Evolutionary conservation across 2,888 invertebrate genomes (phyloP), one percentile per base, ranked within the genome.

Genomic region (Aspidiotus destructor): DNA sequence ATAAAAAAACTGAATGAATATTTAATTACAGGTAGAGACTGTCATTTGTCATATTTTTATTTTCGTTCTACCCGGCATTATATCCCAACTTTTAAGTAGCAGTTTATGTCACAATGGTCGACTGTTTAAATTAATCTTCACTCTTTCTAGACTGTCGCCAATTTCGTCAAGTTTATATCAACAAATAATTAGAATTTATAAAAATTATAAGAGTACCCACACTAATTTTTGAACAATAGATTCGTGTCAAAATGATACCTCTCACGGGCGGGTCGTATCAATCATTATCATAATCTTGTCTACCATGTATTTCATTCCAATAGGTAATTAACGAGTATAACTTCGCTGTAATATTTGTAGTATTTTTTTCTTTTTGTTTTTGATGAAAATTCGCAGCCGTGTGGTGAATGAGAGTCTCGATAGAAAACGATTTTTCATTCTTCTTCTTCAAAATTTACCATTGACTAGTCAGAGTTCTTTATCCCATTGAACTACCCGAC

Each of bases 71-170:
- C 48, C 48, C 48, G 48, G 11, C 11, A 13, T 13, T 48, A 48
- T 11, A 48, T 48, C 6, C 10, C 28, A 28, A 28, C 28, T 28
- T 28, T 28, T 28, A 28, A 28, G 28, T 48, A 48, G n/a, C 10
- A 48, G n/a, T 48, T 13, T n/a, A n/a, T 48, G 10, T n/a, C 11
- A 48, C 48, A n/a, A 48, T n/a, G 48, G 48, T 48, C n/a, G 48
- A 48, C n/a, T 48, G 48, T 48, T 48, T n/a, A 48, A n/a, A 48
- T 48, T 48, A 48, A 48, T 48, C 28, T 28, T 48, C n/a, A 48
- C 48, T 48, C 28, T 28, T 28, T 28, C 5, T 28, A 28, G 28
- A 28, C 28, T 28, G 28, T 28, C 28, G 28, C 28, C 28, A 5
- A 28, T 28, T 28, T 28, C 28, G 28, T 28, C 28, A 28, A 28